Evolutionary conservation across 2,113 vertebrate species (phyloP).

Genomic region (Sisor rabdophorus): DNA sequence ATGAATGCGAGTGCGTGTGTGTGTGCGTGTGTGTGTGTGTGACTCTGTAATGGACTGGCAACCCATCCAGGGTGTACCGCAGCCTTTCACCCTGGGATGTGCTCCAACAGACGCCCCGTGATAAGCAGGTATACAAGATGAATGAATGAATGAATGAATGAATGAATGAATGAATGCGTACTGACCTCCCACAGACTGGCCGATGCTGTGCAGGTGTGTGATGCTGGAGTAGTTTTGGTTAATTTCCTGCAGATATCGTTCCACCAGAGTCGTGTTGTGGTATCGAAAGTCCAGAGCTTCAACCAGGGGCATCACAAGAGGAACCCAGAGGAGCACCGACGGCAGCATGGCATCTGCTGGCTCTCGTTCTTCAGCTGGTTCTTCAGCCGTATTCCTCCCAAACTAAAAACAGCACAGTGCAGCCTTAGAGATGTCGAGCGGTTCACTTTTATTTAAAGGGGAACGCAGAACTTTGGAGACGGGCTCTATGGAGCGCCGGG

Average conservation of each 20-base stretch:
- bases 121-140: too few relatives aligned
- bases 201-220: slow-evolving; percentile 77
- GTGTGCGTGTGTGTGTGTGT: too few relatives aligned
- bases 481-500: too few relatives aligned
- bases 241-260: slow-evolving; percentile 66
- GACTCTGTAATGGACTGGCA: too few relatives aligned
- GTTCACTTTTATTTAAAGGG: too few relatives aligned
- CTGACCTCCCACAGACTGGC: slow-evolving; percentile 77
- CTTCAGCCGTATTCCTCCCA: background rate
- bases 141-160: too few relatives aligned
- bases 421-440: background rate
- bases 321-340: background rate
- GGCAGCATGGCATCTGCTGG: slow-evolving; percentile 19
- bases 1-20: too few relatives aligned
- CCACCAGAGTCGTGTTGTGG: slow-evolving; percentile 68
- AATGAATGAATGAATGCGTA: background rate
- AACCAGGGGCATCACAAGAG: slow-evolving; percentile 39
- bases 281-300: slow-evolving; percentile 73
- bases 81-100: too few relatives aligned
- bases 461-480: too few relatives aligned
- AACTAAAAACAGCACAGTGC: background rate
- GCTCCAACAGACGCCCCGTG: too few relatives aligned
- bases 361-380: background rate
- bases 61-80: too few relatives aligned
- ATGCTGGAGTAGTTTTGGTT: slow-evolving; percentile 60